Percentiles rank a stretch among this genome's conserved stretches.
These are phyloP conservation scores for Phymorhynchus buccinoides DNA, from an alignment of 1,140 invertebrate species.

Conservation along the genomic window DNA sequence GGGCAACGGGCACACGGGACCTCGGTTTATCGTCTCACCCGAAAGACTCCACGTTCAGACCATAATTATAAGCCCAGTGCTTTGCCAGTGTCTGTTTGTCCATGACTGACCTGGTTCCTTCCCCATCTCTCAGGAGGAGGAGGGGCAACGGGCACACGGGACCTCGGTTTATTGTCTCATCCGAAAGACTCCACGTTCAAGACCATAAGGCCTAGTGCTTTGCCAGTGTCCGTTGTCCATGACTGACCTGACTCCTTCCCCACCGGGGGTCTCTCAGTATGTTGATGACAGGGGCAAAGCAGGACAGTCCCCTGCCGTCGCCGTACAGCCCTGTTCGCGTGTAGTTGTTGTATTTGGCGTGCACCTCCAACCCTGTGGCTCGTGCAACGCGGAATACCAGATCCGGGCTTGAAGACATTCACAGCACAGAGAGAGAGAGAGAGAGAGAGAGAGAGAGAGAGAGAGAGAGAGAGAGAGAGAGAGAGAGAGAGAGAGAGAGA, in stretches of 20 bases:
- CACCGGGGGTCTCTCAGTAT: slow-evolving; percentile 40
- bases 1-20: too few species aligned
- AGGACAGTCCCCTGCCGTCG: slow-evolving; percentile 23
- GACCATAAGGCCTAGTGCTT: too few species aligned
- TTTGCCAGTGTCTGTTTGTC: too few species aligned
- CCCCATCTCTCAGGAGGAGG: too few species aligned
- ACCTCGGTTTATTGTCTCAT: too few species aligned
- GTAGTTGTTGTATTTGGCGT: slow-evolving; percentile 41
- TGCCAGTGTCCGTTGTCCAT: background rate
- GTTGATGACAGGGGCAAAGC: slow-evolving; percentile 40
- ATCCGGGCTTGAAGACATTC: too few species aligned
- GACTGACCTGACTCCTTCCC: slow-evolving; percentile 34
- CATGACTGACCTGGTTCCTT: too few species aligned
- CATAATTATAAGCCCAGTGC: too few species aligned
- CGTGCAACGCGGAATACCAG: slow-evolving; percentile 18
- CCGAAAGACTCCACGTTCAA: too few species aligned
- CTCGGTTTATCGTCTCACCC: too few species aligned
- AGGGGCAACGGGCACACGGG: too few species aligned
- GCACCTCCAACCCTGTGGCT: slow-evolving; percentile 28
- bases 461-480: background rate
- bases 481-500: background rate
- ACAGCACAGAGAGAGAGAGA: background rate
- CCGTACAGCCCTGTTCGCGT: background rate
- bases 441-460: background rate
- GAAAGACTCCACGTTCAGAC: too few species aligned